Evolutionary conservation across 2,113 vertebrate species (phyloP), one percentile per base, ranked within the genome.

Genomic region (Cyanoderma ruficeps): DNA sequence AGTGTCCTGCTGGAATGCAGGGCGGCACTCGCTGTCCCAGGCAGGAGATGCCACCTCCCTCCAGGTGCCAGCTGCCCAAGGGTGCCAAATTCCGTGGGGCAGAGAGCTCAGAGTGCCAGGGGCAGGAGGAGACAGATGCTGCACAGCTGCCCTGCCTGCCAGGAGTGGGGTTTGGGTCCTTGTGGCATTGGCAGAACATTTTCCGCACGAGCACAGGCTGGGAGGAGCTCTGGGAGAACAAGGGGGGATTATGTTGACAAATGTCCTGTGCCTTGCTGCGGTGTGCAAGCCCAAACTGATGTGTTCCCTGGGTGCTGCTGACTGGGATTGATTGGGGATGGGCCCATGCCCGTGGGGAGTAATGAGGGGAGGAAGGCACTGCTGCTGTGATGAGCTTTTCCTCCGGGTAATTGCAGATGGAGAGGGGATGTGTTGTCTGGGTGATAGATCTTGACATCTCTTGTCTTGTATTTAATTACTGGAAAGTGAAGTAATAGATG

Each of bases 381-480:
- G 67, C 75, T 91, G 94, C 77, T 61, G 63, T 87, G 83, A 89
- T 69, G 95, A 95, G 89, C 93, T 69, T 80, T 84, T 93, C 83
- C 87, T 71, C 15, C 18, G 16, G 21, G 22, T 92, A 83, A 84
- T 86, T 95, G 94, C 94, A 92, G 59, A 74, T 55, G 89, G 89
- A 96, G 82, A 74, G 64, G 72, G 94, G 61, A 50, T 76, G 55
- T 55, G 70, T 81, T 86, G 72, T 95, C 87, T 92, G 94, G 64
- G 42, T 96, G 93, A 86, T 93, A 47, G 93, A 94, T 96, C 75
- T 95, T 92, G 86, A 87, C 89, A 91, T 95, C 86, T 94, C 96
- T 87, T 95, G 88, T 93, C 90, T 97, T 87, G 90, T 92, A 76
- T 93, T 97, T 97, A 97, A 95, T 98, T 97, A 95, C 68, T 85